A percentile compares a stretch with the other conserved stretches of the same genome.
phyloP scores from a whole-genome alignment of 2,113 vertebrate genomes.

The Poecile atricapillus region DNA sequence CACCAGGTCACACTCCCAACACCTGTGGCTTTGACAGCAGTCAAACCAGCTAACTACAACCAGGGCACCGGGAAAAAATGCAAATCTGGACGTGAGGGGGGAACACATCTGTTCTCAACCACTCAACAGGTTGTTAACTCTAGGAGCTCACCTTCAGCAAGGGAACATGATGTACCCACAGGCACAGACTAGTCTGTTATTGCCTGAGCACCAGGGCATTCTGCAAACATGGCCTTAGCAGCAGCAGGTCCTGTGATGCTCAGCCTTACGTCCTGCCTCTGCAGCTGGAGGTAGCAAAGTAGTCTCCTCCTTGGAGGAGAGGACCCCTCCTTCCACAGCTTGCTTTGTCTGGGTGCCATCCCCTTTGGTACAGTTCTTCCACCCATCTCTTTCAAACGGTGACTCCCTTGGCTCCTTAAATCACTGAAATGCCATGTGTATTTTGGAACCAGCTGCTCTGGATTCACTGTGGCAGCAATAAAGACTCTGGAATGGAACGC shows the following conservation, averaged over 20 bases:
- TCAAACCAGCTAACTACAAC: slow-evolving; percentile 32
- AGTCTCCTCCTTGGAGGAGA: background rate
- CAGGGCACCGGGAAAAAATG: background rate
- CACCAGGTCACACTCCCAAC: background rate
- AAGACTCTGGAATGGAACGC: fast-evolving
- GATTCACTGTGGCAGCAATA: background rate
- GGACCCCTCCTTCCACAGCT: background rate
- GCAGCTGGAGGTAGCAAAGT: background rate
- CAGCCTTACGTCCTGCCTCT: background rate
- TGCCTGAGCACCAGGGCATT: background rate
- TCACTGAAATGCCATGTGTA: background rate
- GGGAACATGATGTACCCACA: background rate
- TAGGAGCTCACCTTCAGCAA: background rate
- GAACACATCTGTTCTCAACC: slow-evolving; percentile 47
- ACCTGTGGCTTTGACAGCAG: background rate
- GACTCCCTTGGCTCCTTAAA: background rate
- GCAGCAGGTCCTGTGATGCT: background rate
- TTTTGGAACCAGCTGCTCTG: background rate
- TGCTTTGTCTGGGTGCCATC: no score
- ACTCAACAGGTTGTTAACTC: slow-evolving; percentile 19
- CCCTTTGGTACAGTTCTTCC: background rate
- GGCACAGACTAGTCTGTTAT: background rate
- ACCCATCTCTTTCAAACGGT: background rate
- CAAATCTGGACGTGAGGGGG: background rate
- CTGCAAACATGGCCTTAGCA: background rate